Percentiles rank a stretch among this genome's conserved stretches.
Evolutionary conservation across 1,140 invertebrate species (phyloP).

Genomic region (Pogonus chalceus): DNA sequence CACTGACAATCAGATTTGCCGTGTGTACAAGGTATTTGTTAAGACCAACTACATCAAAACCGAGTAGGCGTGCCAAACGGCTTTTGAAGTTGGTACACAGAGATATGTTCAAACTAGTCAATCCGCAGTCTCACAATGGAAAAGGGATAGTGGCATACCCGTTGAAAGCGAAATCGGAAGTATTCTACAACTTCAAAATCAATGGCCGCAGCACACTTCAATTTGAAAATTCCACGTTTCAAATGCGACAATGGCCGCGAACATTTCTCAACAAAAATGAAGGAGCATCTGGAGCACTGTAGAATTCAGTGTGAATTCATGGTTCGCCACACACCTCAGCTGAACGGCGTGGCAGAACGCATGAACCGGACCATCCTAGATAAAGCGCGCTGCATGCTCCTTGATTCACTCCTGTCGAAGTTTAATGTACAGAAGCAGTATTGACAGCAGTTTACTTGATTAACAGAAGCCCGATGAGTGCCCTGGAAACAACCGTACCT

Average conservation of each 20-base stretch:
- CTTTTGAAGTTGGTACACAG: constrained; percentile 29
- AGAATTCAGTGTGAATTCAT: constrained; percentile 24
- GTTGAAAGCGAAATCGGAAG: constrained; percentile 29
- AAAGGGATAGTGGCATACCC: constrained; percentile 31
- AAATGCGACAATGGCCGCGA: constrained; percentile 18
- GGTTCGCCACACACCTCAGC: constrained; percentile 31
- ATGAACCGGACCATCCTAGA: constrained; percentile 33
- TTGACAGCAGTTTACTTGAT: constrained; percentile 15
- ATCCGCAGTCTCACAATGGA: constrained; percentile 22
- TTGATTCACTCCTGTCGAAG: constrained; percentile 24
- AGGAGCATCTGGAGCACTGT: constrained; percentile 11
- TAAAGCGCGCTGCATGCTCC: constrained; percentile 29
- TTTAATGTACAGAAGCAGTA: constrained; percentile 35
- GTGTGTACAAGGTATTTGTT: constrained; percentile 16
- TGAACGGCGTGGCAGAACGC: constrained; percentile 36
- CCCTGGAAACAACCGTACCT: constrained; percentile 23
- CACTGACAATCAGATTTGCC: too few relatives aligned
- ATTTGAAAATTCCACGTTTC: constrained; percentile 13
- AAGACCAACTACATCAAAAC: constrained; percentile 8
- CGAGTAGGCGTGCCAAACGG: constrained; percentile 9
- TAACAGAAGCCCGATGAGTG: constrained; percentile 17
- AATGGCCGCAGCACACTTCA: constrained; percentile 11
- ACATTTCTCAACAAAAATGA: constrained; percentile 14
- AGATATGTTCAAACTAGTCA: constrained; percentile 31
- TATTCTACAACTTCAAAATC: constrained; percentile 20